A percentile compares a stretch with the other conserved stretches of the same genome.
Evolutionary conservation across 2,888 invertebrate species (phyloP).

Genomic region (Volucella bombylans): DNA sequence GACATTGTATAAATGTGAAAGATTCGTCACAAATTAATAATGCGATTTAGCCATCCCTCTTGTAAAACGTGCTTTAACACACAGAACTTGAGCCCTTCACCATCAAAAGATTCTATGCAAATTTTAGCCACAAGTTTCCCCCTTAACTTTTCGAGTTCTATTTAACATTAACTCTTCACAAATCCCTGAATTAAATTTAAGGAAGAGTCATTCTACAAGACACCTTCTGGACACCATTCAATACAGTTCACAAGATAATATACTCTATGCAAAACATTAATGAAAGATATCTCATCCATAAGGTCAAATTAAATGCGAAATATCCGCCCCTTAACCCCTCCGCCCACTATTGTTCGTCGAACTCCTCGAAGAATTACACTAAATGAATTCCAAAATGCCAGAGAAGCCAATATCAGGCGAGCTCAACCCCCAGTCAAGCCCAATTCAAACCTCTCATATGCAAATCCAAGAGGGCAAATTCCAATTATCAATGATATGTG

Average conservation of each 20-base stretch:
- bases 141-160: conserved; percentile 36
- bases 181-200: conserved; percentile 40
- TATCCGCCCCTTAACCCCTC: conserved; percentile 31
- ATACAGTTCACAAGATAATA: conserved; percentile 63
- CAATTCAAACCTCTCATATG: conserved; percentile 59
- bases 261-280: conserved; percentile 56
- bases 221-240: conserved; percentile 41
- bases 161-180: conserved; percentile 16
- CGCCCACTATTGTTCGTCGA: conserved; percentile 7
- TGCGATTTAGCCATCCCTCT: conserved; percentile 40
- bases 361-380: conserved; percentile 67
- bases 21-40: no score
- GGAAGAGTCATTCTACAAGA: conserved; percentile 29
- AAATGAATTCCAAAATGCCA: conserved; percentile 73
- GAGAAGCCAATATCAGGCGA: conserved; percentile 50
- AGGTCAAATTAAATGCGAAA: conserved; percentile 74
- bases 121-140: conserved; percentile 31
- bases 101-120: conserved; percentile 63
- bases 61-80: conserved; percentile 57
- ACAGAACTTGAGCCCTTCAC: conserved; percentile 44
- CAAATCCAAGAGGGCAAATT: conserved; percentile 69
- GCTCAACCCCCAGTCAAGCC: conserved; percentile 31
- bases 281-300: conserved; percentile 73
- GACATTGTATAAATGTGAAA: no score
- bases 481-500: conserved; percentile 73